Conservation (phyloP, 30 jellyfish, hydroid and myxozoan species). For the Cassiopea andromeda region DNA sequence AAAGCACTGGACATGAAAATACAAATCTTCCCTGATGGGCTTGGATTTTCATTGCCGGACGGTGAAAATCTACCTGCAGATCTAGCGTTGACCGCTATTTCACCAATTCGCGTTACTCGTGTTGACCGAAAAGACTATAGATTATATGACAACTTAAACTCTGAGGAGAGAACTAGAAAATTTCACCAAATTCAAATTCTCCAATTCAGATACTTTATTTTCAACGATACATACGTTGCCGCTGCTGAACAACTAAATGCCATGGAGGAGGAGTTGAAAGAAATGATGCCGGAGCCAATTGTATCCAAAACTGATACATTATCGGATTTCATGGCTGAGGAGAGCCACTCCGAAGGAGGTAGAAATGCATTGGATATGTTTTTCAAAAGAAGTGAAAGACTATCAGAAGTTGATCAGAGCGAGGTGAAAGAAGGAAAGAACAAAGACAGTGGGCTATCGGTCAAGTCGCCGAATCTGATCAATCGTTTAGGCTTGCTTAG, state of each 20-base stretch:
- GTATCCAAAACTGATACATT: conserved; percentile 18
- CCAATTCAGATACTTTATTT: conserved; percentile 78
- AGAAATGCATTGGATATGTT: conserved; percentile 64
- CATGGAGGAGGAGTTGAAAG: conserved; percentile 87
- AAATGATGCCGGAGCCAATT: conserved; percentile 83
- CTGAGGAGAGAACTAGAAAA: conserved; percentile 50
- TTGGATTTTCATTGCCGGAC: conserved; percentile 90
- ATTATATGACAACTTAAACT: conserved; percentile 30
- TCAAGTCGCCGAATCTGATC: neutral
- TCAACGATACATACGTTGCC: conserved; percentile 94
- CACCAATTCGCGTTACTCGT: conserved; percentile 72
- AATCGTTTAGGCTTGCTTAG: conserved; percentile 6
- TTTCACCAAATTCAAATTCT: conserved; percentile 70
- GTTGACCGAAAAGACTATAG: conserved; percentile 53
- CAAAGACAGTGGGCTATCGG: neutral
- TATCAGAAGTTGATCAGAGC: conserved; percentile 36
- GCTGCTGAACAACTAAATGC: conserved; percentile 93
- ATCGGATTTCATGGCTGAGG: conserved; percentile 18
- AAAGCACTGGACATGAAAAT: conserved; percentile 97
- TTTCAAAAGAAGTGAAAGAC: conserved; percentile 74
- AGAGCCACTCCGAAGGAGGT: conserved; percentile 11
- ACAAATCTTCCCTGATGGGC: conserved; percentile 82
- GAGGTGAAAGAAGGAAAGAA: neutral
- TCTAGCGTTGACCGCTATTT: conserved; percentile 91
- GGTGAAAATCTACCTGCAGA: conserved; percentile 93